phyloP scores from a whole-genome alignment of 2,888 invertebrate genomes.

The Pemphredon lugubris region DNA sequence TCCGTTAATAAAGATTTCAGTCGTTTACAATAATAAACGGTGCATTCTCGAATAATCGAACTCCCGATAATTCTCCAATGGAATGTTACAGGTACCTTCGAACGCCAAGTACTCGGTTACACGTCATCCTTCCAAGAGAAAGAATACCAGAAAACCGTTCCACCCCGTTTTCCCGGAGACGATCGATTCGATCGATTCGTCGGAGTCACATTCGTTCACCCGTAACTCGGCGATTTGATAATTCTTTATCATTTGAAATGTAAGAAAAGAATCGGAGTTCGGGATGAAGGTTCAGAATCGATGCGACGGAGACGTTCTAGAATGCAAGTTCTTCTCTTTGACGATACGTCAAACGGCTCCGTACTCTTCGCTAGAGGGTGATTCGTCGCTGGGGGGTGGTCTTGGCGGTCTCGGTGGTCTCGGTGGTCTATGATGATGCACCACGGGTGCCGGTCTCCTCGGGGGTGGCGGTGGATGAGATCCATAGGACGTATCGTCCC shows the following conservation, averaged over 20 bases:
- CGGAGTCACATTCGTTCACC: background rate
- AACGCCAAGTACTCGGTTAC: constrained; percentile 2
- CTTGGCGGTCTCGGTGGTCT: constrained; percentile 75
- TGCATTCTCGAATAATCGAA: background rate
- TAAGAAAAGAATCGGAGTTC: background rate
- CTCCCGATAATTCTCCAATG: constrained; percentile 10
- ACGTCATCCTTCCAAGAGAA: constrained; percentile 8
- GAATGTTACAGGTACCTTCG: constrained; percentile 14
- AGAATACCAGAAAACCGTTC: no score
- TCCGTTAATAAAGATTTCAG: no score
- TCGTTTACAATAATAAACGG: background rate
- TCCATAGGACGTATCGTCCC: constrained; percentile 79
- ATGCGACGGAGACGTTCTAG: constrained; percentile 24
- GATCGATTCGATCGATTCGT: background rate
- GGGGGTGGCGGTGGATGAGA: constrained; percentile 82
- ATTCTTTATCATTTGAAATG: background rate
- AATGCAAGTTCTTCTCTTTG: constrained; percentile 24
- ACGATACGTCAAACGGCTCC: constrained; percentile 74
- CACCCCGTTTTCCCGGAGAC: constrained; percentile 10
- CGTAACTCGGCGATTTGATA: background rate
- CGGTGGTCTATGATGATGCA: constrained; percentile 72
- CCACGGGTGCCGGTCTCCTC: constrained; percentile 74
- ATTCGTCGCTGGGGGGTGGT: constrained; percentile 78
- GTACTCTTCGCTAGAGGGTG: constrained; percentile 80
- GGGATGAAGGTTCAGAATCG: no score